Percentiles rank a stretch among this genome's conserved stretches.
These are phyloP conservation scores for Pseudomyrmex cubaensis DNA, from an alignment of 1,140 invertebrate genomes.

Conservation along the genomic window DNA sequence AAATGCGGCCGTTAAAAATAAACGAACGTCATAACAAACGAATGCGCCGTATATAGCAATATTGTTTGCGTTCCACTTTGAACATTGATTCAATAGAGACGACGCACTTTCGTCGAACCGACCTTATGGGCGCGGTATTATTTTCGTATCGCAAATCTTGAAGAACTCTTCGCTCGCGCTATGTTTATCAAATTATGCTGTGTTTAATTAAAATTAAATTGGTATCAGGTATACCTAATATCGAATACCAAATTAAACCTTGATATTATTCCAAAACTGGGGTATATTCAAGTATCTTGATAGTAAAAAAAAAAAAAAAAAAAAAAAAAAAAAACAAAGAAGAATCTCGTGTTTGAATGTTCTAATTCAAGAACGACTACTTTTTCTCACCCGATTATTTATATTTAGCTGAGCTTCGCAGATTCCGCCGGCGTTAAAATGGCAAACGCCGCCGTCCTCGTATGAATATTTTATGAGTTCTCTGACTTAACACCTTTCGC, in stretches of 20 bases:
- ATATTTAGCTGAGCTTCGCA: background rate
- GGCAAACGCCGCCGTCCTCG: conserved; percentile 9
- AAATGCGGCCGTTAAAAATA: conserved; percentile 3
- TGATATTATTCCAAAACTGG: background rate
- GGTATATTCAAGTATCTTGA: background rate
- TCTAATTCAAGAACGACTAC: background rate
- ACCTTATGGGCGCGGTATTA: conserved; percentile 4
- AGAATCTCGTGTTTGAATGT: background rate
- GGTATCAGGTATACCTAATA: background rate
- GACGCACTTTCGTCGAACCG: background rate
- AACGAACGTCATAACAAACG: background rate
- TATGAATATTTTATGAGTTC: conserved; percentile 55
- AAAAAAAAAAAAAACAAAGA: background rate
- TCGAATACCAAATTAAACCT: background rate
- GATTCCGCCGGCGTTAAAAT: conserved; percentile 32
- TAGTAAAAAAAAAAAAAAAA: too few species aligned
- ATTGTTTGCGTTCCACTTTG: conserved; percentile 5
- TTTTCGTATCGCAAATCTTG: conserved; percentile 14
- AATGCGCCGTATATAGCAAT: background rate
- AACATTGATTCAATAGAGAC: conserved; percentile 20
- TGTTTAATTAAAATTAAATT: background rate
- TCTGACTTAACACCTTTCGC: conserved; percentile 27
- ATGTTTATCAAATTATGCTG: too few species aligned
- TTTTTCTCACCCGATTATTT: background rate
- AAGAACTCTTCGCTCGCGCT: background rate